Base-by-base conservation (phyloP, 2,797 vertebrate species). In the Notolabrus celidotus region DNA sequence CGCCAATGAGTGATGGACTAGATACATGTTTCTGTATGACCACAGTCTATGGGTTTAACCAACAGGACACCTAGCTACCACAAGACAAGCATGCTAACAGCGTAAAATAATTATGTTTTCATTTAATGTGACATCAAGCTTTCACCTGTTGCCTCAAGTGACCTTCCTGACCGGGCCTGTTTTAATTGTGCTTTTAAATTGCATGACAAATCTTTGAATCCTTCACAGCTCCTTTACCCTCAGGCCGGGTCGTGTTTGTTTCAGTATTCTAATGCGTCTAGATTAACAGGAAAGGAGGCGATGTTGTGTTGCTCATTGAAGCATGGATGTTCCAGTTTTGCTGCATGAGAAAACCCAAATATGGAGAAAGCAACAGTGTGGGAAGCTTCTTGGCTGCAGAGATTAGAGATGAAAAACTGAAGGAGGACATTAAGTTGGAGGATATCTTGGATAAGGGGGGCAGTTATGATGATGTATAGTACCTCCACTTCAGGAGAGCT, bases 101-200 rank as follows among this genome's bases (percentile, higher is more conserved):
- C 16, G 19, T 38, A 36, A 58, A 43, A 31, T 41, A 42, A 38
- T 49, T n/a, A n/a, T n/a, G n/a, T n/a, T n/a, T n/a, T n/a, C n/a
- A 39, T 41, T 38, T 33, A 33, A 25, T 36, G 25, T 34, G 2
- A 42, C 22, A 25, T 34, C 34, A 43, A 53, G 54, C 16, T 19
- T 45, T 29, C 42, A 20, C 12, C 45, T 41, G 16, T 27, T 33
- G 20, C 47, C 2, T 53, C 23, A 10, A n/a, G n/a, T n/a, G n/a
- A n/a, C n/a, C n/a, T n/a, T n/a, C n/a, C n/a, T n/a, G n/a, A n/a
- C n/a, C n/a, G 34, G 20, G 39, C 5, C 10, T 15, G 22, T 5
- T 10, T 46, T 36, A 54, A 54, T 4, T 65, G 20, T 45, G 0
- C 39, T 33, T 23, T 10, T 20, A 39, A 46, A 56, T 47, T 47